Base-by-base conservation (phyloP, 2,888 invertebrate genomes). In the Scrobipalpa costella region DNA sequence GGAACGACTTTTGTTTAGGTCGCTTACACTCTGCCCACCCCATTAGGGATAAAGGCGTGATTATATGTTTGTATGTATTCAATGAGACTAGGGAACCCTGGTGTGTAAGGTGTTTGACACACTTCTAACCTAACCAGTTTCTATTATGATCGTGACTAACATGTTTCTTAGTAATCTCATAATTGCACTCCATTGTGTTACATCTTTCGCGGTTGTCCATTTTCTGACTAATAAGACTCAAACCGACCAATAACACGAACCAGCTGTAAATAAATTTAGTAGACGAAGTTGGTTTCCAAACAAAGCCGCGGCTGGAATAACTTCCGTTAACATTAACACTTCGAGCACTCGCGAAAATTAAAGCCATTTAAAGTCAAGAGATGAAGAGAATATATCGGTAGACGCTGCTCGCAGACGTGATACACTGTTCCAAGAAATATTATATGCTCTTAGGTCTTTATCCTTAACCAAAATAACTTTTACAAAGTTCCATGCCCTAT, bases 291-390 rank as follows among this genome's bases (percentile, higher is more conserved):
- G 70, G 66, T 75, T 73, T 72, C 63, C 69, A 68, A 73, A 76
- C 73, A 73, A 61, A 21, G 59, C n/a, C n/a, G n/a, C 64, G 64
- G 65, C 67, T 67, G 67, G 72, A 76, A 76, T 78, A 71, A 73
- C 71, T 70, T 66, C 65, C 62, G 59, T 64, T 58, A 66, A 62
- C 67, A 64, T 67, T 19, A 59, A 19, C 61, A 21, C 27, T 61
- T 11, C 44, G 44, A n/a, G 15, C 44, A 44, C 44, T 57, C 27
- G 63, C 61, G n/a, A 55, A 62, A 59, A 63, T 64, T 65, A 63
- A 59, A 62, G 61, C 59, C 58, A 63, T 65, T 66, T 67, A 61
- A 44, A 59, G 55, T 49, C 38, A 21, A 38, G 15, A 15, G 15
- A 6, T 6, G 13, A 40, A 40, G 40, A 40, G 40, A 40, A 40